Conservation (phyloP, 2,888 invertebrate species). For the Stenodera caucasica region DNA sequence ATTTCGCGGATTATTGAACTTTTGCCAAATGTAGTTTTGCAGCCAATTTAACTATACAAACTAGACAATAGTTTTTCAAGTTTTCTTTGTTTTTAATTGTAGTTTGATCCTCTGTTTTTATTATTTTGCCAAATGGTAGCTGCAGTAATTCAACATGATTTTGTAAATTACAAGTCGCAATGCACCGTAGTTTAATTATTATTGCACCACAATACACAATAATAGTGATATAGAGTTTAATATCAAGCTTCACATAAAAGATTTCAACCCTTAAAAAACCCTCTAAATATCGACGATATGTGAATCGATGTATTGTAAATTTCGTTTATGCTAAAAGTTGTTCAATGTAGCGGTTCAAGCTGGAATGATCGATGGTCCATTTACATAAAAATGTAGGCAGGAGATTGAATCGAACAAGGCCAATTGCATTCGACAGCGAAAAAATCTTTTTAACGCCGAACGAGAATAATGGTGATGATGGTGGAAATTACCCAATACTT, state of each 20-base stretch:
- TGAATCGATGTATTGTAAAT: slow-evolving; percentile 45
- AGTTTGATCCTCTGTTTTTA: neutral
- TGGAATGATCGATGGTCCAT: slow-evolving; percentile 45
- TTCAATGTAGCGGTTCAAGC: slow-evolving; percentile 37
- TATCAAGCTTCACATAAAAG: too few species aligned
- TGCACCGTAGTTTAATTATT: slow-evolving; percentile 3
- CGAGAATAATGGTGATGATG: neutral
- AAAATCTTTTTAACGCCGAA: neutral
- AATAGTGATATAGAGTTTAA: neutral
- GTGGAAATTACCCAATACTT: neutral
- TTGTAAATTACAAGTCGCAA: slow-evolving; percentile 3
- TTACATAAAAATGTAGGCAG: slow-evolving; percentile 45
- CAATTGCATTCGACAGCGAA: slow-evolving; percentile 33
- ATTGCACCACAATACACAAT: neutral
- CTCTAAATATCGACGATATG: slow-evolving; percentile 38
- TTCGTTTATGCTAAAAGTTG: slow-evolving; percentile 42
- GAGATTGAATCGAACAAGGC: slow-evolving; percentile 41
- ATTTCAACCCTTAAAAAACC: too few species aligned
- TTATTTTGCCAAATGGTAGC: too few species aligned
- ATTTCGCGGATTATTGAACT: slow-evolving; percentile 24
- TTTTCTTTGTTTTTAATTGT: slow-evolving; percentile 12
- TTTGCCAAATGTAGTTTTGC: slow-evolving; percentile 22
- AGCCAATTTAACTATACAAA: slow-evolving; percentile 24
- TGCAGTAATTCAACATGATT: slow-evolving; percentile 4
- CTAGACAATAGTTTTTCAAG: slow-evolving; percentile 18